phyloP scores from a whole-genome alignment of 2,113 vertebrate genomes.

The Sebastes fasciatus region DNA sequence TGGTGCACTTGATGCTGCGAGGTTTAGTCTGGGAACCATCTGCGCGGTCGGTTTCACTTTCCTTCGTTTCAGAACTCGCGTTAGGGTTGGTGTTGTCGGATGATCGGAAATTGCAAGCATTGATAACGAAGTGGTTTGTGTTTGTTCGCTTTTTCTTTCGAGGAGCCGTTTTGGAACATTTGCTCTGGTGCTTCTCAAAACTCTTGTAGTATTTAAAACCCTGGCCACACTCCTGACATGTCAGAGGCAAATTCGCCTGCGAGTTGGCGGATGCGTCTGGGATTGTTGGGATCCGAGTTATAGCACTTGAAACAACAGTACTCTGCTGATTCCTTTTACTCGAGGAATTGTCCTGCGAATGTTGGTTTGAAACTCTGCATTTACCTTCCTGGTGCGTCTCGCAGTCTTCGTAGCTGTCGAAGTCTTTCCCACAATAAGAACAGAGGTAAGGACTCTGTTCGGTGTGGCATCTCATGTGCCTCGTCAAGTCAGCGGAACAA shows the following conservation, averaged over 20 bases:
- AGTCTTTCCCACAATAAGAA: slow-evolving; percentile 25
- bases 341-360: neutral
- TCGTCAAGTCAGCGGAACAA: slow-evolving; percentile 29
- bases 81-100: neutral
- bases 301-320: neutral
- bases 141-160: neutral
- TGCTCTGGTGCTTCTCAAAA: slow-evolving; percentile 36
- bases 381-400: slow-evolving; percentile 21
- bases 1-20: slow-evolving; percentile 37
- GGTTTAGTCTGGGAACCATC: neutral
- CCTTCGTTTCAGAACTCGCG: slow-evolving; percentile 2
- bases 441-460: slow-evolving; percentile 5
- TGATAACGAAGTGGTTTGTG: neutral
- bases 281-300: too few relatives aligned
- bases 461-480: slow-evolving; percentile 31
- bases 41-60: slow-evolving; percentile 7
- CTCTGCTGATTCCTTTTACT: neutral
- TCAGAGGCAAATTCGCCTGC: neutral
- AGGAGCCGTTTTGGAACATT: slow-evolving; percentile 8
- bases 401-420: slow-evolving; percentile 23
- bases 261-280: neutral
- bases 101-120: neutral
- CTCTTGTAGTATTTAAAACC: slow-evolving; percentile 32
- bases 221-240: slow-evolving; percentile 36
- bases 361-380: neutral